phyloP scores from a whole-genome alignment of 2,113 vertebrate species.

The Calidris pugnax region DNA sequence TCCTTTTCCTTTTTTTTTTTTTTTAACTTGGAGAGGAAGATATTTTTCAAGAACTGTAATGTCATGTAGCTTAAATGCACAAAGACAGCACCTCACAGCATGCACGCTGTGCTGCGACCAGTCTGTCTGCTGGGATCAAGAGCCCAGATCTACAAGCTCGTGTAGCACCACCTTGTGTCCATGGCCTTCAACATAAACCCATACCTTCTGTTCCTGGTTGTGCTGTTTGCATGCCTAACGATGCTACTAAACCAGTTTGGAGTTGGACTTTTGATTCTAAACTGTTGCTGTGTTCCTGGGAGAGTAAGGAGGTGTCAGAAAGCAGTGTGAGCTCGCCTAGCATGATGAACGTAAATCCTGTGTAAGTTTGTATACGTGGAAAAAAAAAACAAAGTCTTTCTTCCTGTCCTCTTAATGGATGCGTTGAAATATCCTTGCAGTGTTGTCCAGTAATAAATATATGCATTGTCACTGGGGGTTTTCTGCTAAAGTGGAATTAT shows the following conservation, averaged over 20 bases:
- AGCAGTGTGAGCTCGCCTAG: background rate
- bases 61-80: background rate
- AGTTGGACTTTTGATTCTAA: background rate
- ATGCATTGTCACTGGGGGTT: background rate
- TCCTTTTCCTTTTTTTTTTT: background rate
- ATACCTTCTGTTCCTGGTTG: background rate
- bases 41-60: background rate
- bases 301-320: background rate
- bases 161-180: constrained; percentile 70
- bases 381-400: background rate
- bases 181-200: background rate
- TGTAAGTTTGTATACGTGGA: background rate
- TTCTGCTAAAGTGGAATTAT: background rate
- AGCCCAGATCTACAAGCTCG: background rate
- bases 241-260: constrained; percentile 17
- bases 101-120: background rate
- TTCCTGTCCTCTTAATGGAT: background rate
- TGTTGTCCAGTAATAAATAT: background rate
- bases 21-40: background rate
- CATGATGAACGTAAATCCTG: background rate
- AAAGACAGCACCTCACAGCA: background rate
- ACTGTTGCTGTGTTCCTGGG: background rate
- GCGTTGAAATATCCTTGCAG: background rate
- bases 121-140: background rate
- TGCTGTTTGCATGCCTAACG: background rate